Percentiles rank a stretch among this genome's conserved stretches.
Evolutionary conservation across 2,888 invertebrate species (phyloP).

Genomic region (Agriotes lineatus): DNA sequence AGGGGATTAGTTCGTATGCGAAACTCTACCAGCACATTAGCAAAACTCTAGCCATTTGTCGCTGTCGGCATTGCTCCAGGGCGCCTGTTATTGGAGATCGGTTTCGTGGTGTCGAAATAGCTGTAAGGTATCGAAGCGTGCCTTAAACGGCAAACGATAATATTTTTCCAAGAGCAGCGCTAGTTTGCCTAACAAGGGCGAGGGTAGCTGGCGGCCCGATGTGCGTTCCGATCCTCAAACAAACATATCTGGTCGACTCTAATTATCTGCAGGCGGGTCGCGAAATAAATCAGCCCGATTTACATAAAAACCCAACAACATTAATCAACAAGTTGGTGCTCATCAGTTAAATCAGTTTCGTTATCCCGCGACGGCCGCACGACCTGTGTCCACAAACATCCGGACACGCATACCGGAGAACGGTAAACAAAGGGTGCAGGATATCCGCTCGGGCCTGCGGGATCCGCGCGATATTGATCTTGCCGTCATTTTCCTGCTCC

Average conservation of each 20-base stretch:
- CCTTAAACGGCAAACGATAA: background rate
- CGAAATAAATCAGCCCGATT: slow-evolving; percentile 18
- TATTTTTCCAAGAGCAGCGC: background rate
- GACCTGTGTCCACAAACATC: slow-evolving; percentile 29
- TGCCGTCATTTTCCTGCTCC: slow-evolving; percentile 22
- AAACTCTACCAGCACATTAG: too few relatives aligned
- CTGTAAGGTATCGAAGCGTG: too few relatives aligned
- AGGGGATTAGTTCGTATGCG: too few relatives aligned
- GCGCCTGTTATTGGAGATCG: too few relatives aligned
- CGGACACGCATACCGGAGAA: slow-evolving; percentile 18
- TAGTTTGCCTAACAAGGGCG: background rate
- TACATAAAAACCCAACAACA: slow-evolving; percentile 26
- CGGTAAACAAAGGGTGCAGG: slow-evolving; percentile 35
- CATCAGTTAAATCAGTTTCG: slow-evolving; percentile 21
- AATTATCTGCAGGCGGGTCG: slow-evolving; percentile 17
- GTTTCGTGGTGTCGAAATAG: too few relatives aligned
- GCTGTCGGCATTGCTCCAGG: too few relatives aligned
- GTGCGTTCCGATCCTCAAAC: background rate
- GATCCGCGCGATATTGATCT: slow-evolving; percentile 32
- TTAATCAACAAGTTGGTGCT: slow-evolving; percentile 26
- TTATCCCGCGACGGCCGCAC: slow-evolving; percentile 11
- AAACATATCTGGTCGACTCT: slow-evolving; percentile 8
- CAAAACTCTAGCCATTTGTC: too few relatives aligned
- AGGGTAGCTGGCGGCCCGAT: background rate
- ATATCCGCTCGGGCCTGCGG: slow-evolving; percentile 27